Evolutionary conservation across 2,797 vertebrate genomes (phyloP), one percentile per base, ranked within the genome.

Genomic region (Parauchenoglanis punctatus): DNA sequence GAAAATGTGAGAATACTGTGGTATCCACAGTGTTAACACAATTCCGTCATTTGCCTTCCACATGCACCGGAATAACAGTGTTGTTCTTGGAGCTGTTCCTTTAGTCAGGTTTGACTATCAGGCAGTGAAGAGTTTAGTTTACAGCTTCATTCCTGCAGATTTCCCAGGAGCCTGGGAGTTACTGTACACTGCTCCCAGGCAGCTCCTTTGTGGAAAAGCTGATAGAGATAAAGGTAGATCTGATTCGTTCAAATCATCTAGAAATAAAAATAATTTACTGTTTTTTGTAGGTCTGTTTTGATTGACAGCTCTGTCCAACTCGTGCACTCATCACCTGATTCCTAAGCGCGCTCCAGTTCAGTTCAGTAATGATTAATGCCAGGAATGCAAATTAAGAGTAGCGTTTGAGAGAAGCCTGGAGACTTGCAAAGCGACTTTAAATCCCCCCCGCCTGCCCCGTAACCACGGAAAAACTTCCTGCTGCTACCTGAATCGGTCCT

Each of bases 51-150:
- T 72, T 8, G 18, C 28, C 31, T 28, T 76, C 63, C 46, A n/a
- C 2, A 1, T 35, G n/a, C 59, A 12, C 58, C 52, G 75, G 85
- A 81, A 49, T 78, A 8, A 40, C 61, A 12, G 15, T 0, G 59
- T 70, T 70, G 76, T 78, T 68, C 44, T 86, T 86, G 85, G 85
- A 81, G 65, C 63, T 44, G 65, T 81, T 86, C 85, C 31, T 72
- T 70, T 58, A 49, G 35, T 72, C 77, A 59, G 85, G 77, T 81
- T 81, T 81, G 54, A 70, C 85, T 59, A 81, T 59, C 46, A 80
- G 35, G 63, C 49, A 59, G 63, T 56, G 44, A 49, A 52, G 13
- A 3, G 25, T 56, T 54, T 76, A 67, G 76, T 80, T 81, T 86
- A 56, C 76, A 81, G 76, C 85, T 73, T 86, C 63, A 46, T 81